Evolutionary conservation across 2,113 vertebrate genomes (phyloP).

Genomic region (Toxostoma redivivum): DNA sequence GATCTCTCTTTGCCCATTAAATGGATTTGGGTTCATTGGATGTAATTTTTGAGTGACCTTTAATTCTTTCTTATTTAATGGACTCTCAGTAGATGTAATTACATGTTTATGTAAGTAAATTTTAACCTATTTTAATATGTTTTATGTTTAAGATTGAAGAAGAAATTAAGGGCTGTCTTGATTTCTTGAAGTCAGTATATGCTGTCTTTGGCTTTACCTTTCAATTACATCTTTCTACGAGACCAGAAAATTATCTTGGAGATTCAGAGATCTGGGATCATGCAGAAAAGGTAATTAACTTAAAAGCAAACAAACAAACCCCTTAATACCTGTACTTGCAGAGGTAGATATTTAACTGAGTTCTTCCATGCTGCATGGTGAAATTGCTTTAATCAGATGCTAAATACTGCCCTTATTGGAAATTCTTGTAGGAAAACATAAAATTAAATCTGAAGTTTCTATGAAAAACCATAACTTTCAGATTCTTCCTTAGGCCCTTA

Average conservation of each 20-base stretch:
- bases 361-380: not conserved
- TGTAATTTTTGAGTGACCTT: not conserved
- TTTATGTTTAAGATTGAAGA: conserved; percentile 82
- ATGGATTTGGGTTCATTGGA: not conserved
- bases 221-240: conserved; percentile 90
- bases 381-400: not conserved
- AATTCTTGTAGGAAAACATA: not conserved
- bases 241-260: conserved; percentile 89
- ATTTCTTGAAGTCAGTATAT: conserved; percentile 90
- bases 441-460: not conserved
- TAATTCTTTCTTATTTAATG: not conserved
- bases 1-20: not conserved
- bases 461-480: not conserved
- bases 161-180: conserved; percentile 90
- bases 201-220: conserved; percentile 90
- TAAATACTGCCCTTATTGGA: not conserved
- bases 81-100: not conserved
- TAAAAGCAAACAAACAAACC: not conserved
- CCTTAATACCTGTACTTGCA: not conserved
- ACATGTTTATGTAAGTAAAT: not conserved
- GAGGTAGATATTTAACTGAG: not conserved
- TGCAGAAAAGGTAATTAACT: conserved; percentile 85
- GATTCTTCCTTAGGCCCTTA: not conserved
- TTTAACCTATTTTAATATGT: not conserved
- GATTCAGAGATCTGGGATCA: conserved; percentile 85